Conservation (phyloP, 2,797 vertebrate species). For the Alfaro cultratus region DNA sequence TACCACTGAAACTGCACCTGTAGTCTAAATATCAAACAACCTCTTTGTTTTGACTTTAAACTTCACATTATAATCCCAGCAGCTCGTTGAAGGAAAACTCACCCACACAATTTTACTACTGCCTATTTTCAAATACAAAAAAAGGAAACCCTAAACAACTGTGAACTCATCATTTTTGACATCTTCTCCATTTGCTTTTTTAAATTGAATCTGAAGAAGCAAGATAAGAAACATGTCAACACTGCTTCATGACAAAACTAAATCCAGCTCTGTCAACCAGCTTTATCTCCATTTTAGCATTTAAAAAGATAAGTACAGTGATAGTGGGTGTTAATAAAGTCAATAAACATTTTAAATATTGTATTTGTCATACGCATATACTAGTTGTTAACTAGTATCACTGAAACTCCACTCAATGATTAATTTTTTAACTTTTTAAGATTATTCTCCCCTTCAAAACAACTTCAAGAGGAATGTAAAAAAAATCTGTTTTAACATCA, state of each 20-base stretch:
- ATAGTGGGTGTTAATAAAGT: neutral
- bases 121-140: neutral
- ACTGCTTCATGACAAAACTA: neutral
- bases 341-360: neutral
- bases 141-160: neutral
- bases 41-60: slow-evolving; percentile 1
- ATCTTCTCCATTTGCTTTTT: neutral
- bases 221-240: neutral
- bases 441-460: neutral
- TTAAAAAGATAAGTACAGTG: too few species aligned
- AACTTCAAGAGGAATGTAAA: neutral
- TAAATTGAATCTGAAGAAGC: neutral
- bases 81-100: neutral
- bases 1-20: neutral
- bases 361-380: neutral
- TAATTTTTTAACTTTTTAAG: neutral
- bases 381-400: neutral
- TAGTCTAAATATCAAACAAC: neutral
- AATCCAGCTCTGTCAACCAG: neutral
- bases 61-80: neutral
- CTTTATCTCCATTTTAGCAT: too few species aligned
- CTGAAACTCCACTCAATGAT: neutral
- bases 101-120: neutral
- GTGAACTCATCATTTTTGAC: neutral
- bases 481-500: neutral